phyloP scores from a whole-genome alignment of 2,113 vertebrate genomes.

The Brachirus orientalis region DNA sequence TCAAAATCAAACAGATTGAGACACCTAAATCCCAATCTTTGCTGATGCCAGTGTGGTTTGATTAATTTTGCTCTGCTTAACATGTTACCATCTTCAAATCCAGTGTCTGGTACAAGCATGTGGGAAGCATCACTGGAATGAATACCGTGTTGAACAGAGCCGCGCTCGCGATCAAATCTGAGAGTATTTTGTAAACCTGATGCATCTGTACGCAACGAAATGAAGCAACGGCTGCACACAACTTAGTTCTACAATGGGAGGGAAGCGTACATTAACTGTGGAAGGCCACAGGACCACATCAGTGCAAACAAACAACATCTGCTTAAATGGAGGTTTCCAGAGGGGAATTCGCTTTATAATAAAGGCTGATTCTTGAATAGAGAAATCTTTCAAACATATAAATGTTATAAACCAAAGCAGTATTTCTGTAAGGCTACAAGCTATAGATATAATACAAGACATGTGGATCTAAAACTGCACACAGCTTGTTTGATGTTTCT shows the following conservation, averaged over 20 bases:
- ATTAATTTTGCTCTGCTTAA: slow-evolving; percentile 31
- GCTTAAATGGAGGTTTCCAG: slow-evolving; percentile 12
- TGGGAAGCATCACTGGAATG: slow-evolving; percentile 53
- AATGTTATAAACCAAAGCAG: too few relatives aligned
- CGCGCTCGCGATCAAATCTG: slow-evolving; percentile 16
- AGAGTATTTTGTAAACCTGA: slow-evolving; percentile 20
- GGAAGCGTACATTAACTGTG: not conserved
- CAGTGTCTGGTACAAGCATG: slow-evolving; percentile 41
- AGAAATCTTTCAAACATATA: slow-evolving; percentile 19
- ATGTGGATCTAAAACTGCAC: too few relatives aligned
- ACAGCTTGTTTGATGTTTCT: too few relatives aligned
- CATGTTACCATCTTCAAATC: slow-evolving; percentile 35
- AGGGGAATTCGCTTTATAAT: not conserved
- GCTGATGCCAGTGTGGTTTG: slow-evolving; percentile 16
- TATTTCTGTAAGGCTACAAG: too few relatives aligned
- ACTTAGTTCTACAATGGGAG: slow-evolving; percentile 16
- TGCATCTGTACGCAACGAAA: slow-evolving; percentile 17
- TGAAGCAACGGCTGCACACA: slow-evolving; percentile 1
- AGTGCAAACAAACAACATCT: too few relatives aligned
- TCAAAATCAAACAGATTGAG: slow-evolving; percentile 2
- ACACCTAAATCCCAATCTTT: slow-evolving; percentile 21
- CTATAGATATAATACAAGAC: too few relatives aligned
- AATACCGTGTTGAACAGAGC: slow-evolving; percentile 20
- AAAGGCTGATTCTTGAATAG: slow-evolving; percentile 11
- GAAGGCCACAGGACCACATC: slow-evolving; percentile 18